Percentiles rank a stretch among this genome's conserved stretches.
Conservation (phyloP, 2,888 invertebrate genomes). For the Drosophila hamatofila region DNA sequence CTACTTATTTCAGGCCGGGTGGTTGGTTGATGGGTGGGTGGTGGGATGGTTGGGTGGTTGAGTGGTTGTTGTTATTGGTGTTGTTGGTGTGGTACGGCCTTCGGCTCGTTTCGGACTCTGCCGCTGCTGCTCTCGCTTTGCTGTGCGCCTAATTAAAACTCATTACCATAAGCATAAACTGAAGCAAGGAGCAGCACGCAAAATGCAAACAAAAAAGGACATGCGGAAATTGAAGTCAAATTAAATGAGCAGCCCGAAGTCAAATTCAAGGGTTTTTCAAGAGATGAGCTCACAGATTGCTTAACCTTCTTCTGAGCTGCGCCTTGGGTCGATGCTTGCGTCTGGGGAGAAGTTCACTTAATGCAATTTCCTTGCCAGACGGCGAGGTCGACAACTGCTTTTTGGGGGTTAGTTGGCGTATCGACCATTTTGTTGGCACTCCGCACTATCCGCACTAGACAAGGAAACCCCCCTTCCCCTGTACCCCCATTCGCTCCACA, state of each 20-base stretch:
- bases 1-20: constrained; percentile 32
- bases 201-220: constrained; percentile 15
- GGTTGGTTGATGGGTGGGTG: constrained; percentile 30
- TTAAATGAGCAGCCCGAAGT: constrained; percentile 14
- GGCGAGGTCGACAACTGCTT: constrained; percentile 18
- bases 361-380: constrained; percentile 81
- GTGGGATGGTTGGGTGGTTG: constrained; percentile 9
- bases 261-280: neutral
- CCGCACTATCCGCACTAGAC: constrained; percentile 32
- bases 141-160: constrained; percentile 80
- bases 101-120: constrained; percentile 43
- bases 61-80: neutral
- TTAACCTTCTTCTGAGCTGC: constrained; percentile 37
- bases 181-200: constrained; percentile 59
- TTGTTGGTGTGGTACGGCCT: constrained; percentile 28
- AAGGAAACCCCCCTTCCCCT: neutral
- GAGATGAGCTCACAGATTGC: constrained; percentile 33
- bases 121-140: constrained; percentile 52
- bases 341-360: constrained; percentile 51
- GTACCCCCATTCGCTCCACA: neutral
- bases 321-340: constrained; percentile 18
- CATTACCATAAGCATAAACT: constrained; percentile 80
- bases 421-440: constrained; percentile 55
- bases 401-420: constrained; percentile 23
- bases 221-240: constrained; percentile 64